A percentile compares a stretch with the other conserved stretches of the same genome.
Conservation (phyloP, 2,113 vertebrate species). For the Naja naja region DNA sequence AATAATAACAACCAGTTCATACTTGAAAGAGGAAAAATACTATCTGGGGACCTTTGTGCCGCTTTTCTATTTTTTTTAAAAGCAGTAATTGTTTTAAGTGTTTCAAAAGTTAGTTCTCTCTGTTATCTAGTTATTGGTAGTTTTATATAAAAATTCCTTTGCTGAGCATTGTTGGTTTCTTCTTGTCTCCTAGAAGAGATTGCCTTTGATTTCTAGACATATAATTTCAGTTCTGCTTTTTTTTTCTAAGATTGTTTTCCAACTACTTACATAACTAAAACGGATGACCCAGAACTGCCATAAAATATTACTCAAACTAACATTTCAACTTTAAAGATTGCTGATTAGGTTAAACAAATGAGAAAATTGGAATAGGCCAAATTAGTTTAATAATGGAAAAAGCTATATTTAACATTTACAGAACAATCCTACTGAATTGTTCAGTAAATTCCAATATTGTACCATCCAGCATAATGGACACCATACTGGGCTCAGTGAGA, state of each 20-base stretch:
- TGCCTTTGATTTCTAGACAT: background rate
- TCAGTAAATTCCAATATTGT: background rate
- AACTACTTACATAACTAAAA: conserved; percentile 27
- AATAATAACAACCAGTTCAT: conserved; percentile 52
- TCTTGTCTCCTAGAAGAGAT: conserved; percentile 24
- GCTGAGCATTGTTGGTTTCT: conserved; percentile 30
- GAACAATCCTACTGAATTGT: background rate
- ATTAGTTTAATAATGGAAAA: background rate
- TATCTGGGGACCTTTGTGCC: conserved; percentile 47
- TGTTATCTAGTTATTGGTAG: conserved; percentile 28
- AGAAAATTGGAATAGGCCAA: conserved; percentile 1
- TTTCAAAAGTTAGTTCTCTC: conserved; percentile 46
- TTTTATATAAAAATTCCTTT: conserved; percentile 28
- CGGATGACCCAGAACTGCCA: background rate
- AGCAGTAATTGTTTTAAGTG: conserved; percentile 56
- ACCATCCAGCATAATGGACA: background rate
- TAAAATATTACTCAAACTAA: background rate
- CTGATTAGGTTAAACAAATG: background rate
- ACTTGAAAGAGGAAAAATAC: conserved; percentile 39
- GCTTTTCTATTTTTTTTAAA: conserved; percentile 33
- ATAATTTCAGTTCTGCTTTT: background rate
- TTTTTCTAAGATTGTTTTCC: conserved; percentile 11
- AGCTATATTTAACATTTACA: background rate
- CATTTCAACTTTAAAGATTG: background rate
- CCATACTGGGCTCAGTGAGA: background rate